Percentiles rank a stretch among this genome's conserved stretches.
Conservation (phyloP, 30 jellyfish, hydroid and myxozoan genomes). For the Sanderia malayensis region DNA sequence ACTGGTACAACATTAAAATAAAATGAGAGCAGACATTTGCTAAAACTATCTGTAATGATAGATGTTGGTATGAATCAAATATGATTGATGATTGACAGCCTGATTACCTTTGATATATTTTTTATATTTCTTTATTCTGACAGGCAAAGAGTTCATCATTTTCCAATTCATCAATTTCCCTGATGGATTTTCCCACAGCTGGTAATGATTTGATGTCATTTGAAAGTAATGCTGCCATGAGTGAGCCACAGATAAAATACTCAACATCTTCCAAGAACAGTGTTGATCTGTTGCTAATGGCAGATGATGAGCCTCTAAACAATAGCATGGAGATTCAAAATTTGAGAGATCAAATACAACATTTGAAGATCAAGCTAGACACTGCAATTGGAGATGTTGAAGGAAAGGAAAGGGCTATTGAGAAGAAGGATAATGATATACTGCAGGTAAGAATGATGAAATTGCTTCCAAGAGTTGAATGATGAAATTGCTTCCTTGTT, state of each 20-base stretch:
- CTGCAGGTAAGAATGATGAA: not conserved
- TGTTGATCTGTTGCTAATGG: constrained; percentile 2
- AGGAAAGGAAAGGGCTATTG: not conserved
- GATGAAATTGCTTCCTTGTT: no score
- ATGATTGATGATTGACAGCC: no score
- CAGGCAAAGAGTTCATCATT: no score
- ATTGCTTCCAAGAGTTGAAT: no score
- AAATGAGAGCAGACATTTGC: no score
- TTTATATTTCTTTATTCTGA: no score
- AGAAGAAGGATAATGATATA: not conserved
- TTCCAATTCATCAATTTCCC: not conserved
- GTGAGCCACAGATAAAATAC: not conserved
- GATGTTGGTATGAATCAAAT: no score
- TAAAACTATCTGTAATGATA: no score
- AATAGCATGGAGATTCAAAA: not conserved
- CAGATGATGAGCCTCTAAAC: not conserved
- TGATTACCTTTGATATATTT: no score
- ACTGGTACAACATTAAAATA: no score
- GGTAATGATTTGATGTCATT: not conserved
- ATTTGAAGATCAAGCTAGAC: not conserved
- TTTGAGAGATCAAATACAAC: not conserved
- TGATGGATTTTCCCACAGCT: not conserved
- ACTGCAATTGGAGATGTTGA: not conserved
- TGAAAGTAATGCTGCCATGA: not conserved
- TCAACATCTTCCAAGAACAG: not conserved